A percentile compares a stretch with the other conserved stretches of the same genome.
These are phyloP conservation scores for Rotaria socialis DNA, from an alignment of 2,888 invertebrate species.

Conservation along the genomic window DNA sequence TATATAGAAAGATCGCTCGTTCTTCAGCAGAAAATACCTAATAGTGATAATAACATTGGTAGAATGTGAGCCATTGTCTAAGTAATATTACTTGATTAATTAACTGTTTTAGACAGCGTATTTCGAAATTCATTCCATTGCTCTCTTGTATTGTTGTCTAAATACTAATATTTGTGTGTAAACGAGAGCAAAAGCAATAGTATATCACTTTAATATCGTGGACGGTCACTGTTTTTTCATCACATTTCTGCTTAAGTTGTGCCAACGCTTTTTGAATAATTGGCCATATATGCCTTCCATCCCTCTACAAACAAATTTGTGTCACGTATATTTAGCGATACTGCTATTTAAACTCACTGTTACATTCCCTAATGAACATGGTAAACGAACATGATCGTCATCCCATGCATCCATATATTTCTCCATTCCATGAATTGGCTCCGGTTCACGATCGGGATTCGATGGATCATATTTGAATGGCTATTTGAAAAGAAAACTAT, in stretches of 20 bases:
- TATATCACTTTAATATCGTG: not conserved
- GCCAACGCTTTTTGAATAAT: not conserved
- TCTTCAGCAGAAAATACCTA: not conserved
- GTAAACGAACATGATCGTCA: constrained; percentile 10
- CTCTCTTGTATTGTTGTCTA: not conserved
- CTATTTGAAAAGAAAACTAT: not conserved
- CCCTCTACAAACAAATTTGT: not conserved
- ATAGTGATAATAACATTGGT: no score
- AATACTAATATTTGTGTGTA: not conserved
- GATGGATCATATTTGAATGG: not conserved
- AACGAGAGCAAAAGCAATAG: no score
- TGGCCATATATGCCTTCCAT: not conserved
- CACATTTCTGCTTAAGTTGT: not conserved
- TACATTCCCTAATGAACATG: not conserved
- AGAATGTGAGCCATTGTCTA: no score
- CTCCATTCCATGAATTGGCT: not conserved
- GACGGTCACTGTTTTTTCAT: not conserved
- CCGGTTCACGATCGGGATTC: not conserved
- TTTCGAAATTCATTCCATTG: not conserved
- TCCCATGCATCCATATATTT: not conserved
- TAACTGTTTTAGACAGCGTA: not conserved
- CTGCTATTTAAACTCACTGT: not conserved
- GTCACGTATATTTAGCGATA: not conserved
- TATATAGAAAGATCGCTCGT: not conserved
- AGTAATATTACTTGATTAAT: not conserved